Base-by-base conservation (phyloP, 2,797 vertebrate species). In the Aldrovandia affinis region DNA sequence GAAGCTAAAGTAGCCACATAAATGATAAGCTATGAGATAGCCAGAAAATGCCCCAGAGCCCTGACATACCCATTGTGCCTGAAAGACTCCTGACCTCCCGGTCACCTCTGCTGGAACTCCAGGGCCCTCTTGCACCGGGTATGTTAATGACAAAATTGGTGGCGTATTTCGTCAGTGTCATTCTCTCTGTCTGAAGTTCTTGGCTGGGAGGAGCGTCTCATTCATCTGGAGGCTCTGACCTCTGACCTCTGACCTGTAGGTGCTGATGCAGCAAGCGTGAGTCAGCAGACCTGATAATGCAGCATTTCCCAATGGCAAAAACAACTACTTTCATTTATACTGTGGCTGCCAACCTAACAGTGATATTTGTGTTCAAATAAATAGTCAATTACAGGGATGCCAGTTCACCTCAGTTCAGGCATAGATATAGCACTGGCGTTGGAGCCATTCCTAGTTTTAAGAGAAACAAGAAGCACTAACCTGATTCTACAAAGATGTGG, bases 81-180 rank as follows among this genome's bases (percentile, higher is more conserved):
- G 73, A 44, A 6, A 77, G 39, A 44, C 25, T 25, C 39, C n/a
- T 25, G 73, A 77, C 39, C 73, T 77, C 25, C 42, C 73, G n/a
- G 39, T 77, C 20, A 77, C 73, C 73, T 77, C 73, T 44, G 42
- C 25, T 20, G 25, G 73, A 22, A 39, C 42, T 47, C 39, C 73
- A 77, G 36, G 42, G 20, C 25, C 39, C 42, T 77, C 25, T 44
- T 47, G 18, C 39, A 8, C 73, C 73, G n/a, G 20, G 39, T 9
- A 12, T 22, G 22, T 47, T 77, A 77, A 77, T 77, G 73, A 47
- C 73, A 47, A 77, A 77, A 77, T 77, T 44, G 25, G 20, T 33
- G 73, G 39, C 30, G n/a, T 77, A 77, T 39, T 77, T 47, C 9
- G 25, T 77, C 73, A 77, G 39, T 77, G 73, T 77, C 73, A 77